These are phyloP conservation scores for Brachypteracias leptosomus DNA, from an alignment of 2,113 vertebrate genomes.

Conservation along the genomic window DNA sequence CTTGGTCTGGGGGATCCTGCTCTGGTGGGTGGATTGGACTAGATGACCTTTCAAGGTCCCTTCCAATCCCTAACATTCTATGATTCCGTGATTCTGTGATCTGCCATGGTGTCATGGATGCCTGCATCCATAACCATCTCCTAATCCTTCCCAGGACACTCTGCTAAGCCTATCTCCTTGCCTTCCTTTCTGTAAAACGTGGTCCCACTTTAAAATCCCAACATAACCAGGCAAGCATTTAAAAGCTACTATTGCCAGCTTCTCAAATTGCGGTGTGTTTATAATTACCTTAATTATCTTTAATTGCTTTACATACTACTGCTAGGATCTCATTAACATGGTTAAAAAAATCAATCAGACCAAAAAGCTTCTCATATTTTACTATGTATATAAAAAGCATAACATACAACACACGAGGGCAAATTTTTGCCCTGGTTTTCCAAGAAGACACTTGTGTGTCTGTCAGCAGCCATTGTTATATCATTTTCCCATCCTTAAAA, in stretches of 20 bases:
- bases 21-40: no score
- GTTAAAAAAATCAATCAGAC: not conserved
- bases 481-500: not conserved
- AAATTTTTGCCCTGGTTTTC: not conserved
- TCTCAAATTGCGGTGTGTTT: not conserved
- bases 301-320: not conserved
- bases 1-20: no score
- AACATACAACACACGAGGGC: accelerated
- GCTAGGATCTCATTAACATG: not conserved
- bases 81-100: no score
- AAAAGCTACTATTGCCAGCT: not conserved
- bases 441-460: not conserved
- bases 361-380: not conserved
- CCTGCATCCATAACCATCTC: not conserved
- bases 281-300: not conserved
- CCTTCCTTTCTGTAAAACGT: not conserved
- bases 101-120: accelerated
- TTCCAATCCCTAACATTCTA: no score
- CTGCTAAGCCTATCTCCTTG: not conserved
- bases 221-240: not conserved
- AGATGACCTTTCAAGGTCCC: no score
- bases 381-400: not conserved
- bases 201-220: not conserved
- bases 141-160: no score
- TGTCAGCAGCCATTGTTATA: accelerated